A percentile compares a stretch with the other conserved stretches of the same genome.
phyloP scores from a whole-genome alignment of 2,113 vertebrate genomes.

The Scophthalmus maximus region DNA sequence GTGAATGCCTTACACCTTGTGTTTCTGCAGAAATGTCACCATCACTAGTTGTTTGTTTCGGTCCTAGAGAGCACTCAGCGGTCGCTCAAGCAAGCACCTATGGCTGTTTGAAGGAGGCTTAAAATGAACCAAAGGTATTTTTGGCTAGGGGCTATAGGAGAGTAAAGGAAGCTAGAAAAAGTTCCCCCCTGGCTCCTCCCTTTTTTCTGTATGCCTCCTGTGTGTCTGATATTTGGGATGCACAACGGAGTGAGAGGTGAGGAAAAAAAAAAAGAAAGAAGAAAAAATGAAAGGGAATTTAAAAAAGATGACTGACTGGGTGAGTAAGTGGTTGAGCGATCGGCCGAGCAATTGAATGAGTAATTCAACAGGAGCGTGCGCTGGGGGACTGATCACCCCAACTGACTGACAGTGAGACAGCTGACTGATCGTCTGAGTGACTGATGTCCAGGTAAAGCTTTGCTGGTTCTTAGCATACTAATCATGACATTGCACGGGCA shows the following conservation, averaged over 20 bases:
- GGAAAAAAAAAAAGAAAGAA: background rate
- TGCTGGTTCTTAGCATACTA: conserved; percentile 57
- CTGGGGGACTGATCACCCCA: conserved; percentile 14
- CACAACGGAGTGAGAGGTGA: background rate
- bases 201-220: background rate
- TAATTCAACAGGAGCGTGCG: conserved; percentile 27
- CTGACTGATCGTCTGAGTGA: conserved; percentile 60
- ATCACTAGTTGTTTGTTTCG: conserved; percentile 9
- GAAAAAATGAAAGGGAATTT: background rate
- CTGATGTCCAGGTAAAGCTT: conserved; percentile 52
- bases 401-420: conserved; percentile 56
- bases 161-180: background rate
- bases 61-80: conserved; percentile 15
- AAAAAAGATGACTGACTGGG: conserved; percentile 3
- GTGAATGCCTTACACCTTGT: conserved; percentile 9
- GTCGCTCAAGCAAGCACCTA: conserved; percentile 21
- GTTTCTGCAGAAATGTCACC: conserved; percentile 8
- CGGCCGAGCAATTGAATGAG: conserved; percentile 42
- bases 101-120: conserved; percentile 9
- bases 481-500: conserved; percentile 48
- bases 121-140: conserved; percentile 2
- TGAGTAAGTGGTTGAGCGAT: conserved; percentile 17
- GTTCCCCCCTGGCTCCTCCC: too few species aligned
- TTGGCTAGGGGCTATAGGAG: background rate
- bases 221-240: background rate